Percentiles rank a stretch among this genome's conserved stretches.
phyloP scores from a whole-genome alignment of 2,888 invertebrate species.

The Lasioglossum marginatum region DNA sequence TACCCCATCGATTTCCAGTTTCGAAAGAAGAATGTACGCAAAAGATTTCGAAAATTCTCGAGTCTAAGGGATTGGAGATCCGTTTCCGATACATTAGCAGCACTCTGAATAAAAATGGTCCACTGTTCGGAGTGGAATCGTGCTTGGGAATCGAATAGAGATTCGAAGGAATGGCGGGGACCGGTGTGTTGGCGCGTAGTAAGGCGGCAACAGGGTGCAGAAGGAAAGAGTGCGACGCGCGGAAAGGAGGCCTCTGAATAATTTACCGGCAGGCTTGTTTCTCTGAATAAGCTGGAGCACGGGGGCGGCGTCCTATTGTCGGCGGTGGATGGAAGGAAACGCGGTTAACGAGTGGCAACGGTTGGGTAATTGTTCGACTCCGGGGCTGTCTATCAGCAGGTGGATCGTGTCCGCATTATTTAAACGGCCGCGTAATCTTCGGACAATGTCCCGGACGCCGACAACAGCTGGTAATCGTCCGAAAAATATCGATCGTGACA shows the following conservation, averaged over 20 bases:
- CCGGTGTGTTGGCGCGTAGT: not conserved
- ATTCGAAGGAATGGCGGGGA: not conserved
- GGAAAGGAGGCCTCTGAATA: not conserved
- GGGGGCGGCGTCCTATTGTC: not conserved
- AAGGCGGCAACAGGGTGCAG: not conserved
- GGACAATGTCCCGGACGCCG: constrained; percentile 9
- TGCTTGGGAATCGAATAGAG: not conserved
- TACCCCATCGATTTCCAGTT: not conserved
- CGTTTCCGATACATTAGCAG: not conserved
- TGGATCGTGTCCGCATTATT: not conserved
- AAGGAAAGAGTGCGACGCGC: not conserved
- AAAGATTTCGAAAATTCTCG: no score
- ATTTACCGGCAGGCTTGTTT: constrained; percentile 9
- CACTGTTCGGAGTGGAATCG: not conserved
- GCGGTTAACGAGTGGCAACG: constrained; percentile 1
- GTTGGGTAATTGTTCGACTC: constrained; percentile 13
- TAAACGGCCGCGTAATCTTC: constrained; percentile 4
- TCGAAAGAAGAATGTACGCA: not conserved
- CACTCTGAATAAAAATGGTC: not conserved
- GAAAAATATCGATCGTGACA: not conserved
- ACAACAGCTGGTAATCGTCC: constrained; percentile 1
- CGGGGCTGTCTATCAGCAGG: not conserved
- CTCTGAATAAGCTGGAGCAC: not conserved
- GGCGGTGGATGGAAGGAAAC: constrained; percentile 7
- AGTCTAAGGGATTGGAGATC: not conserved